Conservation (phyloP, 2,797 vertebrate genomes). For the Apodemus agrarius region DNA sequence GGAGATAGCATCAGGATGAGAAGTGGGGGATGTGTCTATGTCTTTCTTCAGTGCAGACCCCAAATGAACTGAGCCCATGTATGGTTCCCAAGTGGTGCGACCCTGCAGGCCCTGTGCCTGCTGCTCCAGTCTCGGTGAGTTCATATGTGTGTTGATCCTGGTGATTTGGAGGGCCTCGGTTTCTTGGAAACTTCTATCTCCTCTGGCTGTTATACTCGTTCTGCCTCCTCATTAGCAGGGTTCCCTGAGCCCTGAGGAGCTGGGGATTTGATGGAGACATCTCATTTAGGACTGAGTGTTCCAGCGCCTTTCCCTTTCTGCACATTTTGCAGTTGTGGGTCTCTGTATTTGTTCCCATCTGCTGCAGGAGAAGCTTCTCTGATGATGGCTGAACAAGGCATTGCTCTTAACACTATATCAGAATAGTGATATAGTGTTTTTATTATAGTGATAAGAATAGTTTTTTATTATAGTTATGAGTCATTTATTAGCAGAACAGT, state of each 20-base stretch:
- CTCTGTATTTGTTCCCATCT: neutral
- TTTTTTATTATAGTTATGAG: neutral
- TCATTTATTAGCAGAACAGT: neutral
- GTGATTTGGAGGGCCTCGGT: neutral
- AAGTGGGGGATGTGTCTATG: neutral
- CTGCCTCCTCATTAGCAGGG: neutral
- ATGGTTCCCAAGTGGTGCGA: no score
- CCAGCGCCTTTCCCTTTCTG: neutral
- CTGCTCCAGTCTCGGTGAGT: neutral
- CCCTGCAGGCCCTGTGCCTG: neutral
- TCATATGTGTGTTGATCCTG: neutral
- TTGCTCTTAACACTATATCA: no score
- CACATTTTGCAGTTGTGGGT: neutral
- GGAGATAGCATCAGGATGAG: neutral
- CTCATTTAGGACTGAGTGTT: neutral
- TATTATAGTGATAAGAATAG: no score
- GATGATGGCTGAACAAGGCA: neutral
- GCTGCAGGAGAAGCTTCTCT: neutral
- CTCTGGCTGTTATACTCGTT: neutral
- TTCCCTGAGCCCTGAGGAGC: neutral
- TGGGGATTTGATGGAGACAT: neutral
- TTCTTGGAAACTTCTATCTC: neutral
- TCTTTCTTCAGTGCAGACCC: neutral
- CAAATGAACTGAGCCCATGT: no score
- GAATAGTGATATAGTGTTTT: no score